phyloP scores from a whole-genome alignment of 2,797 vertebrate species.

The Danio choprae region DNA sequence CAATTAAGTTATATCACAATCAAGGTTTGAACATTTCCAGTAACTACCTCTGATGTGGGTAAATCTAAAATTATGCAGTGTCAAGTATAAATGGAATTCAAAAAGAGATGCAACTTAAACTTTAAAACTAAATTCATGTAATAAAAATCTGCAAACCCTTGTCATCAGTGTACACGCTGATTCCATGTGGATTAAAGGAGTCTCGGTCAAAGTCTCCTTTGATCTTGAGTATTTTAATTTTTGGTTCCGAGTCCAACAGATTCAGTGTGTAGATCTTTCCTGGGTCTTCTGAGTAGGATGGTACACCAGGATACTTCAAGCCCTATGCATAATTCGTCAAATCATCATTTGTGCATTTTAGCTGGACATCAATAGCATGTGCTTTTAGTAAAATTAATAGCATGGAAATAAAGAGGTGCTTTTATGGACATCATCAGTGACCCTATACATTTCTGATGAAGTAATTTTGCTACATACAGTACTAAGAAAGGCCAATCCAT shows the following conservation, averaged over 20 bases:
- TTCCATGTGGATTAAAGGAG: slow-evolving; percentile 89
- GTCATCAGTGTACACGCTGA: slow-evolving; percentile 82
- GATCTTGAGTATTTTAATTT: slow-evolving; percentile 79
- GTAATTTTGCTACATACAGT: slow-evolving; percentile 77
- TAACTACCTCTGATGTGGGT: background rate
- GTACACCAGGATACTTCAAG: slow-evolving; percentile 79
- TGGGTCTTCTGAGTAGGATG: slow-evolving; percentile 67
- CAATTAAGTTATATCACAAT: background rate
- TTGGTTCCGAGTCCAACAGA: slow-evolving; percentile 74
- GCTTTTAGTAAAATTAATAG: background rate
- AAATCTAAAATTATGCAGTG: too few relatives aligned
- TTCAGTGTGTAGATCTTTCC: slow-evolving; percentile 87
- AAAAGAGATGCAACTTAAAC: background rate
- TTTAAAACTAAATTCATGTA: background rate
- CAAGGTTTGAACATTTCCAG: background rate
- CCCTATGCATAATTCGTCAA: slow-evolving; percentile 74
- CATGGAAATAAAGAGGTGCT: background rate
- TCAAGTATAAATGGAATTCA: background rate
- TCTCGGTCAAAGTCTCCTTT: slow-evolving; percentile 79
- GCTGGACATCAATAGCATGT: background rate
- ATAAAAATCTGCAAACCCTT: slow-evolving; percentile 33
- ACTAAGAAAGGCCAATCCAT: slow-evolving; percentile 89
- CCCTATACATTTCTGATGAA: background rate
- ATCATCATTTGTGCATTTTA: background rate
- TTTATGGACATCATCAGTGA: background rate